Evolutionary conservation across 2,888 invertebrate genomes (phyloP).

Genomic region (Parasteatoda lunata): DNA sequence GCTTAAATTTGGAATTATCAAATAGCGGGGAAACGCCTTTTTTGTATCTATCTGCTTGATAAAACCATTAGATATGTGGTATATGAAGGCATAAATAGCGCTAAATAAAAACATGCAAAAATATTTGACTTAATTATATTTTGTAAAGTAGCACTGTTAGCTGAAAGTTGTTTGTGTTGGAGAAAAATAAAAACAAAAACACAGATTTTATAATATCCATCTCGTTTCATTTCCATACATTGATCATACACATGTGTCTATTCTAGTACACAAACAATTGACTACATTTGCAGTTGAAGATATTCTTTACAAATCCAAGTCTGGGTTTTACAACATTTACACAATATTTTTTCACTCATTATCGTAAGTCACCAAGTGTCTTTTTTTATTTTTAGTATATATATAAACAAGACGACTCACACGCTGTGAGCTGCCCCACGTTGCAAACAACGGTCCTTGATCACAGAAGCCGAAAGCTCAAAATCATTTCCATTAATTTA

Average conservation of each 20-base stretch:
- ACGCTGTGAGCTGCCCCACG: not conserved
- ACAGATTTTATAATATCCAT: slow-evolving; percentile 3
- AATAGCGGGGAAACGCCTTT: too few species aligned
- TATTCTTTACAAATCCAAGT: not conserved
- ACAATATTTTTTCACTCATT: not conserved
- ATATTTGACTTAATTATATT: too few species aligned
- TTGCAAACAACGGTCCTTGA: slow-evolving; percentile 19
- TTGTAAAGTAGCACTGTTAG: not conserved
- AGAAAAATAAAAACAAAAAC: slow-evolving; percentile 37
- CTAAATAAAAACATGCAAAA: too few species aligned
- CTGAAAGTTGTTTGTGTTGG: not conserved
- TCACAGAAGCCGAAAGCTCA: slow-evolving; percentile 51
- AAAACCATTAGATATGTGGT: too few species aligned
- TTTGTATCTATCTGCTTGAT: too few species aligned
- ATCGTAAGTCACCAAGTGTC: not conserved
- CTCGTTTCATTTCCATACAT: not conserved
- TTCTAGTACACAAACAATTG: slow-evolving; percentile 26
- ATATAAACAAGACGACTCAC: not conserved
- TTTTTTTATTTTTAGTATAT: too few species aligned
- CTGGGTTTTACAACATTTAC: not conserved
- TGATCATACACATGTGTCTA: slow-evolving; percentile 12
- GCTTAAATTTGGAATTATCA: too few species aligned
- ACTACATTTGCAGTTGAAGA: slow-evolving; percentile 10
- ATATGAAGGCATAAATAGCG: too few species aligned
- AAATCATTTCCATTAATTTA: not conserved